Conservation (phyloP, 2,113 vertebrate genomes). For the Sitta europaea region DNA sequence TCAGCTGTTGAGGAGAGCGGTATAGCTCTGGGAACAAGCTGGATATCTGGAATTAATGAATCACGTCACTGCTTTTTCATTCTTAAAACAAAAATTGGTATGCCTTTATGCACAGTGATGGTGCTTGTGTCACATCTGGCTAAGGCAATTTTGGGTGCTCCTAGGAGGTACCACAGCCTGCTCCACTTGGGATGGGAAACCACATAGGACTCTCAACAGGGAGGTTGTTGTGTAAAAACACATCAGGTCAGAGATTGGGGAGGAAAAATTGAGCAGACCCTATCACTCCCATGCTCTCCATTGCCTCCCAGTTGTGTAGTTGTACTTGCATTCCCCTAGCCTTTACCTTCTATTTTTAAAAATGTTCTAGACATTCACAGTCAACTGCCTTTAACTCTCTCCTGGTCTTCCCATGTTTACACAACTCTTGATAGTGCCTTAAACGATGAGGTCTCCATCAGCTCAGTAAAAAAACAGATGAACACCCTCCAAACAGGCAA, state of each 20-base stretch:
- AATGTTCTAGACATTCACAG: background rate
- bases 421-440: background rate
- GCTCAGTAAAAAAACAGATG: background rate
- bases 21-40: background rate
- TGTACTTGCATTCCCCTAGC: background rate
- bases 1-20: background rate
- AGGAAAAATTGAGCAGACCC: background rate
- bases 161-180: background rate
- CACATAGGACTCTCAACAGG: background rate
- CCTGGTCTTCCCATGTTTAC: background rate
- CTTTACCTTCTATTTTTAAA: background rate
- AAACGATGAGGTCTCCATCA: background rate
- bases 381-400: background rate
- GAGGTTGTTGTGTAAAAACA: background rate
- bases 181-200: background rate
- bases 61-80: background rate
- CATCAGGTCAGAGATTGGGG: background rate
- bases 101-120: background rate
- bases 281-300: background rate
- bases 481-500: background rate
- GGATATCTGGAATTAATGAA: background rate
- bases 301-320: background rate
- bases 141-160: background rate
- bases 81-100: background rate
- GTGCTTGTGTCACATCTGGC: background rate